Percentiles rank a stretch among this genome's conserved stretches.
Evolutionary conservation across 92 coral and sea anemone genomes (phyloP).

Genomic region (Parazoanthus darwini): DNA sequence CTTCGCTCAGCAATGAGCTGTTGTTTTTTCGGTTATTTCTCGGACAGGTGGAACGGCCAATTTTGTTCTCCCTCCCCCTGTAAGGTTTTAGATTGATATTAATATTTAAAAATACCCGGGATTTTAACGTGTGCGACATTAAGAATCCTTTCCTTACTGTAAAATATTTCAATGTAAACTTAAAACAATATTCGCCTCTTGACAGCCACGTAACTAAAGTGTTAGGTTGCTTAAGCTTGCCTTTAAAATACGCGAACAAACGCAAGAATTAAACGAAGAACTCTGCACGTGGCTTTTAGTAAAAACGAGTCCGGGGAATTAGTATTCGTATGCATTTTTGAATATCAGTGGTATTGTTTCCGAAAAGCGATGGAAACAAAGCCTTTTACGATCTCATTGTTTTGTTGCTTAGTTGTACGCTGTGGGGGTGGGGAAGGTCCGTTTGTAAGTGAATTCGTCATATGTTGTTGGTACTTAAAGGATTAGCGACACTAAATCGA

Average conservation of each 20-base stretch:
- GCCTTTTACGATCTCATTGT: neutral
- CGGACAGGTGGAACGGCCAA: constrained; percentile 20
- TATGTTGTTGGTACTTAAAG: constrained; percentile 9
- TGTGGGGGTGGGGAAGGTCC: constrained; percentile 13
- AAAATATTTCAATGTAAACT: neutral
- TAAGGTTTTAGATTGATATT: neutral
- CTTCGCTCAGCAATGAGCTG: constrained; percentile 2
- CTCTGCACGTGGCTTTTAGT: neutral
- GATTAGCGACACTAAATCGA: constrained; percentile 1
- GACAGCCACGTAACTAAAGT: neutral
- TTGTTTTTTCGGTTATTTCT: constrained; percentile 9
- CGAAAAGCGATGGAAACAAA: neutral
- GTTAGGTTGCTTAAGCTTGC: neutral
- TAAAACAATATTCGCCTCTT: neutral
- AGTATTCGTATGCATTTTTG: neutral
- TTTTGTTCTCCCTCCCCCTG: neutral
- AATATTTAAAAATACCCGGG: neutral
- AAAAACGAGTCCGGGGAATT: neutral
- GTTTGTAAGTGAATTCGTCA: constrained; percentile 8
- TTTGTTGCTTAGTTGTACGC: neutral
- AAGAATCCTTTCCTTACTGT: neutral
- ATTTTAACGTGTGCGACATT: no score
- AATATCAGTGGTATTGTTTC: neutral
- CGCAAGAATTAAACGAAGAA: neutral
- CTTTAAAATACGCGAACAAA: neutral